Conservation (phyloP, 2,797 vertebrate genomes). For the Pogoniulus pusillus region DNA sequence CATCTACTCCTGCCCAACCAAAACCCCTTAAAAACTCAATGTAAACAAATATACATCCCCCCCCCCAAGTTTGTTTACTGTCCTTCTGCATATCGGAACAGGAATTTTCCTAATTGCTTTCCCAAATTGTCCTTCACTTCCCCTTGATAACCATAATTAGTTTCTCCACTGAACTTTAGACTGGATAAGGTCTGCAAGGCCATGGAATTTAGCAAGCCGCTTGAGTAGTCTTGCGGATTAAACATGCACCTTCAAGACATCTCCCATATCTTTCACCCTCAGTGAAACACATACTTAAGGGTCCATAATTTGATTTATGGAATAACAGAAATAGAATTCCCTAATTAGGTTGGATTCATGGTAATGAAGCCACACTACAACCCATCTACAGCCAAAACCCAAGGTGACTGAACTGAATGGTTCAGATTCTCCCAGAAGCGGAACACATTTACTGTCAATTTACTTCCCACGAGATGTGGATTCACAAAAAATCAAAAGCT, state of each 20-base stretch:
- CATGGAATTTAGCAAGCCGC: not conserved
- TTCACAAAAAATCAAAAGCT: not conserved
- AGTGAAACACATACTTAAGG: not conserved
- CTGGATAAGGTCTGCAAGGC: not conserved
- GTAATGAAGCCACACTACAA: not conserved
- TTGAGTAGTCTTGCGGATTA: not conserved
- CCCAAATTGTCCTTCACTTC: not conserved
- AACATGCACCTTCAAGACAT: not conserved
- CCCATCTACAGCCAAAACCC: not conserved
- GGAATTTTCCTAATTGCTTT: not conserved
- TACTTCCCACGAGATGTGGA: not conserved
- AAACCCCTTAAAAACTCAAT: not conserved
- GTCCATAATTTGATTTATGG: not conserved
- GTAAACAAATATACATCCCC: not conserved
- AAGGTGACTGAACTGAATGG: not conserved
- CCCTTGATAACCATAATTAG: not conserved
- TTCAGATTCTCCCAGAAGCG: not conserved
- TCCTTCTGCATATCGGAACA: not conserved
- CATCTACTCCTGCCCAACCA: no score
- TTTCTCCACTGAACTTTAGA: not conserved
- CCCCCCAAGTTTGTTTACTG: not conserved
- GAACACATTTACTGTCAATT: not conserved
- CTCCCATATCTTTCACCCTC: not conserved
- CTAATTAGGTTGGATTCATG: not conserved
- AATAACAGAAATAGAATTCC: not conserved